Evolutionary conservation across 2,797 vertebrate genomes (phyloP), one percentile per base, ranked within the genome.

Genomic region (Sylvilagus floridanus): DNA sequence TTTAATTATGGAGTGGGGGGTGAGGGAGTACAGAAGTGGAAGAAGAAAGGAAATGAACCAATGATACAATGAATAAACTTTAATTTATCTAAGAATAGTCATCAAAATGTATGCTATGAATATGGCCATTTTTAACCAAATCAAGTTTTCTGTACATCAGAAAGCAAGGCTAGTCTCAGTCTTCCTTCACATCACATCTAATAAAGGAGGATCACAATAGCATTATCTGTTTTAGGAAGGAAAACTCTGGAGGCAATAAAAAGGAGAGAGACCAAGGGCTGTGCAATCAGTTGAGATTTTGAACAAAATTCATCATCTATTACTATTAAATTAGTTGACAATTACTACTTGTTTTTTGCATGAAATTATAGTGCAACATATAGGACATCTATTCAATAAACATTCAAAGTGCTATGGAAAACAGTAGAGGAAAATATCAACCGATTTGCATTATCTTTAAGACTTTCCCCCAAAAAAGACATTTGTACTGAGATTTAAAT

Each of bases 401-500:
- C 93, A 92, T 88, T 83, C 28, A 62, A 14, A 85, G 30, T 76
- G 26, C 37, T 68, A 2, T 77, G 35, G 47, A 71, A 90, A 92
- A 73, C 69, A 84, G 84, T 79, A 28, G 16, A 50, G 57, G 12
- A 16, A 62, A 91, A 79, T 32, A 91, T 42, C 26, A 71, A 69
- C 30, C 75, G 21, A 42, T 62, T 90, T 95, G 9, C 12, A 90
- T 60, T 35, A 42, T 81, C 52, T 1, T 72, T 26, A 68, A 54
- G 47, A 0, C 22, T 90, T 57, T 88, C 42, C 54, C 12, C 75
- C 37, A 73, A 47, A 81, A 9, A 32, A 62, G 24, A 79, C 14
- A 84, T 72, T 54, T 85, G 21, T 65, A 66, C 5, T 82, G 30
- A 94, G 37, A 89, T 95, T 86, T 62, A 92, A 50, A 12, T 94